Evolutionary conservation across 2,797 vertebrate species (phyloP), one percentile per base, ranked within the genome.

Genomic region (Catamblyrhynchus diadema): DNA sequence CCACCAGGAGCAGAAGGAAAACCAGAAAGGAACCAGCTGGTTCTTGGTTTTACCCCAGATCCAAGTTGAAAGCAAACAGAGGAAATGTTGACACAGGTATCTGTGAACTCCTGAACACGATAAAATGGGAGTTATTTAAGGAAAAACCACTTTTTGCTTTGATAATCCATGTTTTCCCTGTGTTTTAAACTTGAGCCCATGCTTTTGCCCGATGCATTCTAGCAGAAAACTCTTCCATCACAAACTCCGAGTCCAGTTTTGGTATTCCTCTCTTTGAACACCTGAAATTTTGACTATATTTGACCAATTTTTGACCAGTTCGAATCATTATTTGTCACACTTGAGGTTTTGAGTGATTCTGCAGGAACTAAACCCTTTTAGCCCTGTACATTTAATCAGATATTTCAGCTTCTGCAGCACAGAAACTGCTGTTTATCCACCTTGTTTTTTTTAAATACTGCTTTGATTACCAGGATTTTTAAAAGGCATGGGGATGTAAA

Each of bases 111-210:
- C 17, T 45, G 24, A 33, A 33, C 27, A 3, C 0, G 9, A 33
- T 3, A 11, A 54, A 59, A 45, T 7, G 1, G 6, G 45, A 82
- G 32, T 21, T 27, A 30, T 35, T 53, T 24, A 27, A 44, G 56
- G 14, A 12, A 61, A 71, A 62, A 66, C 4, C 53, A n/a, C 14
- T 23, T 28, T 60, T 30, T 14, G 28, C 25, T 54, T 24, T 10
- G 21, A 8, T 44, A 56, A 80, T 10, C 37, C 51, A 13, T 0
- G 16, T 25, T 12, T 2, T 54, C 53, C 32, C 16, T 0, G 2
- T 19, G 51, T 21, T 79, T 56, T 25, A 10, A 13, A n/a, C 19
- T 1, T 0, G 9, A 47, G 1, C 18, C 18, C 14, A 13, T 3
- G 23, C 10, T 35, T 11, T 8, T 33, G 48, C 33, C 15, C 24